Evolutionary conservation across 2,113 vertebrate species (phyloP).

Genomic region (Phalacrocorax aristotelis): DNA sequence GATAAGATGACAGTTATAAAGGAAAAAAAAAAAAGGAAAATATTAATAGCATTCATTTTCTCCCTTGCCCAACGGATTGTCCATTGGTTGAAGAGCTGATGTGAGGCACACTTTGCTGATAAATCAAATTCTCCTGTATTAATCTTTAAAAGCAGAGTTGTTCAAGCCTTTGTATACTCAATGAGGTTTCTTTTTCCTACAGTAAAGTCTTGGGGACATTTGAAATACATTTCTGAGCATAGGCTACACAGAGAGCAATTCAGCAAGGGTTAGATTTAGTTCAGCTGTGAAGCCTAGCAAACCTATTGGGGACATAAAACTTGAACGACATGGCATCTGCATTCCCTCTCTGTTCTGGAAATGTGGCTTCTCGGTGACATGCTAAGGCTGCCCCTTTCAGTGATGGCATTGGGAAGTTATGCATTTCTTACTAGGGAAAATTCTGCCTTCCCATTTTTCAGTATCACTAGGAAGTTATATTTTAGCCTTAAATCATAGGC

Average conservation of each 20-base stretch:
- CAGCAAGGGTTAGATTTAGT: neutral
- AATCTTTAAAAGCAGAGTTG: constrained; percentile 9
- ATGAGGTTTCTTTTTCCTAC: neutral
- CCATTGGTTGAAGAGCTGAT: neutral
- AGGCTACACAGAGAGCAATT: neutral
- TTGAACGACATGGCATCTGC: rapidly evolving
- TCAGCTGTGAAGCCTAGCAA: neutral
- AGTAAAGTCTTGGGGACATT: neutral
- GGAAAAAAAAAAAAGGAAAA: neutral
- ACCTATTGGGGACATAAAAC: neutral
- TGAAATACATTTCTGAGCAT: neutral
- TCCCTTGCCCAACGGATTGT: neutral
- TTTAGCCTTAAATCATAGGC: neutral
- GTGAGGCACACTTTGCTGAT: neutral
- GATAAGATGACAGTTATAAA: constrained; percentile 6
- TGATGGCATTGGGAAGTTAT: neutral
- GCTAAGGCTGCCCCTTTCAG: neutral
- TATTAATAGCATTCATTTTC: constrained; percentile 25
- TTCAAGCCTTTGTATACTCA: neutral
- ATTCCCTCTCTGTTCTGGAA: neutral
- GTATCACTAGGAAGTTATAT: neutral
- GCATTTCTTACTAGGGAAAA: neutral
- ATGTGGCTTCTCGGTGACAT: neutral
- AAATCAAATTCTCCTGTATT: neutral
- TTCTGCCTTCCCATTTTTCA: neutral